phyloP scores from a whole-genome alignment of 2,113 vertebrate genomes.

The Patagioenas fasciata region DNA sequence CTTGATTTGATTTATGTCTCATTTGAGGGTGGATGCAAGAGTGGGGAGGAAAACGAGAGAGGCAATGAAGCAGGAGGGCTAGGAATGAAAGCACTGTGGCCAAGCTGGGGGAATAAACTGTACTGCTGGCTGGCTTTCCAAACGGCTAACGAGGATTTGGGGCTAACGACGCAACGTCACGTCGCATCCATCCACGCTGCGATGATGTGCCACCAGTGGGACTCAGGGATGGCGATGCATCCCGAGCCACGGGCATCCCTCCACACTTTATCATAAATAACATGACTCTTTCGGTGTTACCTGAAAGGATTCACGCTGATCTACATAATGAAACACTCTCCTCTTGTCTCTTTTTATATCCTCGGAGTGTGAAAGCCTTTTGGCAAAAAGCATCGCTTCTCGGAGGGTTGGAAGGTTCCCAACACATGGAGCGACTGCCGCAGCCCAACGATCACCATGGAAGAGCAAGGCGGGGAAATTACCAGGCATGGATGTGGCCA shows the following conservation, averaged over 20 bases:
- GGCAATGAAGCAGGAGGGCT: neutral
- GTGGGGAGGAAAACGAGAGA: neutral
- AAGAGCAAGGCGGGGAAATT: neutral
- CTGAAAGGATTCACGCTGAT: neutral
- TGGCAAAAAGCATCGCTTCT: neutral
- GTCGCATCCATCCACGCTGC: neutral
- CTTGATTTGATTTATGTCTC: neutral
- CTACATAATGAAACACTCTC: neutral
- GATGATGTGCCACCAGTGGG: fast-evolving
- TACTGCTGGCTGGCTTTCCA: neutral
- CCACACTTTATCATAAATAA: neutral
- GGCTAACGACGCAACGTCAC: neutral
- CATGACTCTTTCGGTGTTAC: neutral
- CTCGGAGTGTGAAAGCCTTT: neutral
- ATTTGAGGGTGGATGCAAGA: neutral
- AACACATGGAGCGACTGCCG: neutral
- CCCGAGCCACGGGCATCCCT: neutral
- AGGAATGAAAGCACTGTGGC: neutral
- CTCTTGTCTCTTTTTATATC: neutral
- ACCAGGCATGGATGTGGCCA: neutral
- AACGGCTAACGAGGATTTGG: neutral
- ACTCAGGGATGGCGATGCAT: neutral
- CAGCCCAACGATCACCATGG: neutral
- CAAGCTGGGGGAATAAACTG: neutral
- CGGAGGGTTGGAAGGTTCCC: neutral